Evolutionary conservation across 1,140 invertebrate species (phyloP).

Genomic region (Aleiodes sp.): DNA sequence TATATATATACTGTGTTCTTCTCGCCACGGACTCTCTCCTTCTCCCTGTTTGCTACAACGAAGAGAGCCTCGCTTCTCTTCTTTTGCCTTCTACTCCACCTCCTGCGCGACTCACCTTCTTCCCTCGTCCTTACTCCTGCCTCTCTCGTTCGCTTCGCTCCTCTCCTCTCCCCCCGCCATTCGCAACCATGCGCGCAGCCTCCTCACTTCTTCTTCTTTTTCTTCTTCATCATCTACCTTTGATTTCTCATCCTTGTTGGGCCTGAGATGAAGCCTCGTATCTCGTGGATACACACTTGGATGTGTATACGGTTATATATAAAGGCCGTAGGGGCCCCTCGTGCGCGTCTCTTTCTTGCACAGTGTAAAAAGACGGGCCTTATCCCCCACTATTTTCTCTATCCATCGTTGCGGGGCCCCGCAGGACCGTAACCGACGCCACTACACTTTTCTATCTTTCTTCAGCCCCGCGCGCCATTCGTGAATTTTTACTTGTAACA

Average conservation of each 20-base stretch:
- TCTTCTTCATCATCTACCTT: conserved; percentile 17
- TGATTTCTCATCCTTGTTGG: conserved; percentile 8
- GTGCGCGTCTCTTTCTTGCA: conserved; percentile 33
- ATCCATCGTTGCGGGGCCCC: too few species aligned
- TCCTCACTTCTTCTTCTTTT: conserved; percentile 19
- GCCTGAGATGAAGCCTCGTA: too few species aligned
- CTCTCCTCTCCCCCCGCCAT: conserved; percentile 28
- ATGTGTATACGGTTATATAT: too few species aligned
- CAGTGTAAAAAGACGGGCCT: conserved; percentile 54
- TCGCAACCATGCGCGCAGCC: conserved; percentile 5
- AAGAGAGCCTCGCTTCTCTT: conserved; percentile 14
- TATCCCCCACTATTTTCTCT: too few species aligned
- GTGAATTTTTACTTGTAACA: not conserved
- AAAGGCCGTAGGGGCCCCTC: too few species aligned
- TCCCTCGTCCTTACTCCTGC: conserved; percentile 34
- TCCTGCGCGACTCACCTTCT: conserved; percentile 13
- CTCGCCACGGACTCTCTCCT: conserved; percentile 15
- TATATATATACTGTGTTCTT: not conserved
- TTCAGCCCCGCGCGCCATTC: not conserved
- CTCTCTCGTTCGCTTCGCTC: conserved; percentile 21
- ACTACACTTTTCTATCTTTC: not conserved
- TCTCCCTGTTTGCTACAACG: conserved; percentile 18
- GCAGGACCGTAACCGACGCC: conserved; percentile 42
- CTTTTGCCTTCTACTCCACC: conserved; percentile 26
- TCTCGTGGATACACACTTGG: too few species aligned